Evolutionary conservation across 2,113 vertebrate genomes (phyloP), one percentile per base, ranked within the genome.

Genomic region (Laterallus jamaicensis): DNA sequence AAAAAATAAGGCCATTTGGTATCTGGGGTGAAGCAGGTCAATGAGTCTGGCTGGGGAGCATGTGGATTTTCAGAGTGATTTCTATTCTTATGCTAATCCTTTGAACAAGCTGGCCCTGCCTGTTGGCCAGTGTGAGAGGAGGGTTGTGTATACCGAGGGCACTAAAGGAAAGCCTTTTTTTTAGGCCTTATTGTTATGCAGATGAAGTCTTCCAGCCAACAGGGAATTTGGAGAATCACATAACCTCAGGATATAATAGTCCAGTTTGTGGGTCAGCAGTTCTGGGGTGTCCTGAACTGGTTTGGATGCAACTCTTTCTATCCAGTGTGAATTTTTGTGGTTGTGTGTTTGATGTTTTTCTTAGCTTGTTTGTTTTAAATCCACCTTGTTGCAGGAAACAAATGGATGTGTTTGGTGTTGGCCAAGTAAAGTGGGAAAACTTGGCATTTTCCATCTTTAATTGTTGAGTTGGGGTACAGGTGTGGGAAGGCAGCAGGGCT

Each of bases 71-170:
- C 59, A 18, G 24, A 66, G 86, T 49, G 69, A 25, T 94, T 87
- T 56, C 95, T 88, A 40, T 97, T 95, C 89, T 95, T 60, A 89
- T 86, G 94, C 78, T 97, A 91, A 97, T 97, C 89, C 87, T 86
- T 55, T 54, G 73, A 35, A 29, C 55, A 12, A 82, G 52, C 83
- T 86, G 92, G 83, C 89, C 74, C 71, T 14, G n/a, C 15, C 70
- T 37, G 55, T 12, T 6, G 40, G 6, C 40, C 32, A 35, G 15
- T 31, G 70, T 3, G 40, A 86, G 55, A 47, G 85, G 15, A 84
- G 64, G 76, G 73, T 10, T 83, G 73, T 82, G 90, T 66, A 10
- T 64, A 9, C 70, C 9, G 32, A 71, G 82, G 49, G 63, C 32
- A 6, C 44, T 10, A 8, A 63, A 76, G 76, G 76, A 76, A 60